phyloP scores from a whole-genome alignment of 1,140 invertebrate genomes.

The Amyelois transitella region DNA sequence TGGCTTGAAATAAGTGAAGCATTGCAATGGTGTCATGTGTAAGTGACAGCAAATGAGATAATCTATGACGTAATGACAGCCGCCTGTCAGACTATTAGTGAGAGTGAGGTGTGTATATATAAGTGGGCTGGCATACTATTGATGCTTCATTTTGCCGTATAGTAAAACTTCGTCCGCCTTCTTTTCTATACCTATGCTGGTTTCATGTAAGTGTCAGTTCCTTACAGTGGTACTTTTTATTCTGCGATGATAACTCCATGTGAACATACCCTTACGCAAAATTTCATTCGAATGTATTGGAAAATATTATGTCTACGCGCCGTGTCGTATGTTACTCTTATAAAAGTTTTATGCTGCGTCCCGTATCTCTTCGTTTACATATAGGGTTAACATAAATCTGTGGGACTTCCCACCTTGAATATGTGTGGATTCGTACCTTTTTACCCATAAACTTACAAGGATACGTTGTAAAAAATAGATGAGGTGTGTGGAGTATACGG shows the following conservation, averaged over 20 bases:
- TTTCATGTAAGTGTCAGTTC: too few relatives aligned
- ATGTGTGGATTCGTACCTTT: not conserved
- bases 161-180: too few relatives aligned
- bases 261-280: not conserved
- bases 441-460: not conserved
- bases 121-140: too few relatives aligned
- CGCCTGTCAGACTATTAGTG: too few relatives aligned
- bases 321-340: conserved; percentile 7
- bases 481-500: not conserved
- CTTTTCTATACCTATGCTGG: too few relatives aligned
- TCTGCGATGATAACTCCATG: not conserved
- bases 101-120: too few relatives aligned
- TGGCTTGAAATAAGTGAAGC: too few relatives aligned
- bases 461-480: not conserved
- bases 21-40: too few relatives aligned
- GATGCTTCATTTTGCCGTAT: too few relatives aligned
- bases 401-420: not conserved
- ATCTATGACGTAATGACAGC: too few relatives aligned
- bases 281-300: conserved; percentile 6
- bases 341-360: conserved; percentile 27
- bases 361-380: conserved; percentile 28
- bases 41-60: too few relatives aligned
- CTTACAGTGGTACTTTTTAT: too few relatives aligned
- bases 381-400: conserved; percentile 4
- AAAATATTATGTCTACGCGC: conserved; percentile 4